Evolutionary conservation across 2,113 vertebrate genomes (phyloP).

Genomic region (Struthidea cinerea): DNA sequence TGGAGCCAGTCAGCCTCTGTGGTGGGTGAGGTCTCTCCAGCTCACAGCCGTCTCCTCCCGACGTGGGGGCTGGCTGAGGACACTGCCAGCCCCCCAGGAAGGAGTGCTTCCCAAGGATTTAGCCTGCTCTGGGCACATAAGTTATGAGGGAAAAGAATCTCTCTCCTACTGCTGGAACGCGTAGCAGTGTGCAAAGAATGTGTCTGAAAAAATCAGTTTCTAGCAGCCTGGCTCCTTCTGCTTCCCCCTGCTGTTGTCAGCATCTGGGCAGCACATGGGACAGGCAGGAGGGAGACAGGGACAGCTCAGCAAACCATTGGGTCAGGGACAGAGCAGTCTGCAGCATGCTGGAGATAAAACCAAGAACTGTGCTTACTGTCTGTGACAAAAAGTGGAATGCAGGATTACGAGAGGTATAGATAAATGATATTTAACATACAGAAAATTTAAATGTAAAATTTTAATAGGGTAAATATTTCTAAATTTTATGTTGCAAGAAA

Average conservation of each 20-base stretch:
- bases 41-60: not conserved
- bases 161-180: not conserved
- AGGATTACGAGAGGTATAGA: not conserved
- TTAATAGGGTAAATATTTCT: not conserved
- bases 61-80: accelerated
- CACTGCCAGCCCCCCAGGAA: accelerated
- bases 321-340: not conserved
- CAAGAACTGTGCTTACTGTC: not conserved
- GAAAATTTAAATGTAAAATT: not conserved
- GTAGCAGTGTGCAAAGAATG: not conserved
- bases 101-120: not conserved
- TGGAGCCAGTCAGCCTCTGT: accelerated
- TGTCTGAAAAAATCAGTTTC: not conserved
- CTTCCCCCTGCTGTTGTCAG: not conserved
- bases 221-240: not conserved
- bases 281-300: not conserved
- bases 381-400: not conserved
- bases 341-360: not conserved
- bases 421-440: not conserved
- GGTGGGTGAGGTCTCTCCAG: not conserved
- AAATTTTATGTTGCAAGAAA: not conserved
- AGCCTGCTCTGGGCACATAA: not conserved
- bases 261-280: not conserved
- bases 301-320: not conserved
- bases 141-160: not conserved